Base-by-base conservation (phyloP, 2,888 invertebrate genomes). In the Hofmannophila pseudospretella region DNA sequence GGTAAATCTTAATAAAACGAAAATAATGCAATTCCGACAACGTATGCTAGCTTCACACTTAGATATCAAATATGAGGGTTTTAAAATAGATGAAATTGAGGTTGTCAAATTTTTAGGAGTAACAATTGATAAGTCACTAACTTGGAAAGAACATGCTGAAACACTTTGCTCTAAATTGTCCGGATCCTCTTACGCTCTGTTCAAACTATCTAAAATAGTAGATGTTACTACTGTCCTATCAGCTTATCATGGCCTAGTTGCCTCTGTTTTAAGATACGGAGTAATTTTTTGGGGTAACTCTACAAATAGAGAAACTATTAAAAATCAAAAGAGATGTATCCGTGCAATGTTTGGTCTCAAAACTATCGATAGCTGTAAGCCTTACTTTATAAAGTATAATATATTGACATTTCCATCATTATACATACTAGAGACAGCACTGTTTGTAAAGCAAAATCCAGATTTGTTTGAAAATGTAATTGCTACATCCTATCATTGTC, bases 1-100 rank as follows among this genome's bases (percentile, higher is more conserved):
- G 32, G 32, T 40, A 13, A 45, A 45, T 28, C 7, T 45, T 9
- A 33, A 12, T 4, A 43, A 43, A 34, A 40, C 39, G 7, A 34
- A 31, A 20, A 7, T 34, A 16, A 27, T 34, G 11, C 16, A 27
- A 2, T 34, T 34, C 11, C 9, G 13, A 23, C 32, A 34, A 19
- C 3, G 19, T 7, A n/a, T 0, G n/a, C 10, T 12, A 11, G 19
- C 26, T 16, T 3, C n/a, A 14, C 4, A 3, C 14, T 19, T 41
- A 16, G 14, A 41, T 2, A 25, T 38, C 5, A 28, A 31, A 9
- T 38, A 30, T 26, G 11, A 34, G 7, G 23, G 14, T 10, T 14
- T 31, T 14, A 27, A 9, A 27, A 34, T 34, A 11, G 26, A 43
- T n/a, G 20, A 32, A 35, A 29, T 32, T 7, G 30, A 33, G 4